Percentiles rank a stretch among this genome's conserved stretches.
phyloP scores from a whole-genome alignment of 2,113 vertebrate genomes.

The Hippoglossus stenolepis region DNA sequence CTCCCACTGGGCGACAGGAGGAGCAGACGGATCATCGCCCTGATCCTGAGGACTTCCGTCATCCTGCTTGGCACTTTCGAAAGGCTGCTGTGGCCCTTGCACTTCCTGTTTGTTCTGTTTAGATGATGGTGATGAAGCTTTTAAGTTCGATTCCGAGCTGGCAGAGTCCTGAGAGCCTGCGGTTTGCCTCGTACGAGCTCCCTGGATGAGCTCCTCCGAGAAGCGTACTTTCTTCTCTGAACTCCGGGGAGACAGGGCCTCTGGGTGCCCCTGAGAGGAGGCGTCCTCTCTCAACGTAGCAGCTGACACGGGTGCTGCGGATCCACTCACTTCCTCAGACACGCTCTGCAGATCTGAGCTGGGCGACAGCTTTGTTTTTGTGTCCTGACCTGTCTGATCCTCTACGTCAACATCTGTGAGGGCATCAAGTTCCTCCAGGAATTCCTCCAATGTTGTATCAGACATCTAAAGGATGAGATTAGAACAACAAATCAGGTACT shows the following conservation, averaged over 20 bases:
- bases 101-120: constrained; percentile 31
- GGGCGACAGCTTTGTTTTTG: constrained; percentile 14
- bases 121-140: constrained; percentile 52
- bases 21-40: constrained; percentile 25
- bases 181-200: constrained; percentile 29
- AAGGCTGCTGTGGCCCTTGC: constrained; percentile 12
- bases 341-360: constrained; percentile 16
- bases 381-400: constrained; percentile 51
- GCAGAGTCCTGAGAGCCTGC: constrained; percentile 34
- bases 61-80: constrained; percentile 9
- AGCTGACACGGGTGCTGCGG: neutral
- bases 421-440: constrained; percentile 81
- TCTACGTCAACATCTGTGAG: constrained; percentile 69
- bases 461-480: constrained; percentile 52
- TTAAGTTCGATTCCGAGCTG: constrained; percentile 53
- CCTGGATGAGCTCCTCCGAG: constrained; percentile 73
- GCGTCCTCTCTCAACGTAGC: constrained; percentile 30
- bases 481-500: constrained; percentile 1
- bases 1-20: constrained; percentile 36
- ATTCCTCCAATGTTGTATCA: constrained; percentile 78
- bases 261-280: constrained; percentile 23
- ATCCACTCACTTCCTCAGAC: constrained; percentile 25
- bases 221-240: constrained; percentile 82
- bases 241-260: constrained; percentile 33
- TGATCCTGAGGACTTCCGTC: constrained; percentile 47